Evolutionary conservation across 2,797 vertebrate genomes (phyloP), one percentile per base, ranked within the genome.

Genomic region (Glyptemys insculpta): DNA sequence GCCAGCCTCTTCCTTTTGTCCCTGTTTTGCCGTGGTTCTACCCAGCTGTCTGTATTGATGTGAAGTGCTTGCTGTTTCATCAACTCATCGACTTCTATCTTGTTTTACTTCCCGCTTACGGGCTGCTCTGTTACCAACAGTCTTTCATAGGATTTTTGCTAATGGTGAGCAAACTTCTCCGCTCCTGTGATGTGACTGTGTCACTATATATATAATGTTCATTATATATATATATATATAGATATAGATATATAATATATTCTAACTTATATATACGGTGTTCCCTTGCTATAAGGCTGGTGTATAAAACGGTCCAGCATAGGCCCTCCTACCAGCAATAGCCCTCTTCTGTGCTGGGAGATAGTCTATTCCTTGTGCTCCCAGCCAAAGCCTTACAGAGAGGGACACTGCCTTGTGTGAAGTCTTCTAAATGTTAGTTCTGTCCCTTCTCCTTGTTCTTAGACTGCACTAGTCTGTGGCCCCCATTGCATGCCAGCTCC

Each of bases 121-220:
- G 98, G 98, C 98, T 98, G 98, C 98, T 98, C 98, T 98, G 98
- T 98, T 97, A 91, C 98, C 98, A 98, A 98, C 98, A 98, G 98
- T 98, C 98, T 98, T 99, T 98, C 98, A 99, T 98, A 98, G 98
- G 98, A 98, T 98, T 98, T 99, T 99, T 99, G 98, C 98, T 98
- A 99, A 98, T 98, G 98, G 98, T 98, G 98, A 99, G 98, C 97
- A 97, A 95, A 97, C 96, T 96, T 97, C 96, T 97, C 95, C 89
- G 89, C 97, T 98, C 95, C 97, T 98, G 97, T 98, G 97, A 92
- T 89, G 97, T 98, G 97, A 89, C 96, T 97, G 92, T 95, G 6
- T 91, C 93, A 91, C 95, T 96, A 2, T 92, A 53, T 90, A 68
- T 95, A 96, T 94, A 82, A 89, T 56, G 90, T 94, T 95, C 94